Percentiles rank a stretch among this genome's conserved stretches.
These are phyloP conservation scores for Epizoanthus illoricatus DNA, from an alignment of 92 coral and sea anemone genomes.

Conservation along the genomic window DNA sequence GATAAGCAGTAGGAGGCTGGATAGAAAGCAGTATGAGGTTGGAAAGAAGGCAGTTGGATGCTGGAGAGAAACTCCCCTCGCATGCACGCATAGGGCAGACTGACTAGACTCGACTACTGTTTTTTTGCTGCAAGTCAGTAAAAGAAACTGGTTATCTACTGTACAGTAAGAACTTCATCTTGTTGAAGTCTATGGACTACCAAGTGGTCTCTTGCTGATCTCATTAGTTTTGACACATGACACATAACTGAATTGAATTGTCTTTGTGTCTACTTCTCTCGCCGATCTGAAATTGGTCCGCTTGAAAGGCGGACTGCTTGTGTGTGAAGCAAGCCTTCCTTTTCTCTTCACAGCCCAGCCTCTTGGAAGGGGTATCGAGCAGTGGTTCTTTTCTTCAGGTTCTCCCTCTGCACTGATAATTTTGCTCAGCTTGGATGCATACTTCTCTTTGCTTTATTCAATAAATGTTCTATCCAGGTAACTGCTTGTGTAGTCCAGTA, in stretches of 20 bases:
- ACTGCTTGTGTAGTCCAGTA: conserved; percentile 40
- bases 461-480: conserved; percentile 19
- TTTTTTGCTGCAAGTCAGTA: conserved; percentile 50
- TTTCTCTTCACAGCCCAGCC: conserved; percentile 42
- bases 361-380: conserved; percentile 1
- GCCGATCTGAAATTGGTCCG: conserved; percentile 48
- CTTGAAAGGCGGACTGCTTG: conserved; percentile 37
- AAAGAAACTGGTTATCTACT: conserved; percentile 46
- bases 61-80: conserved; percentile 15
- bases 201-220: conserved; percentile 34
- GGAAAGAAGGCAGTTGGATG: too few relatives aligned
- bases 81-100: neutral
- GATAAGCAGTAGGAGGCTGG: too few relatives aligned
- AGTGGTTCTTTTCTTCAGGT: neutral
- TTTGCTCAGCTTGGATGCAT: conserved; percentile 32
- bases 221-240: conserved; percentile 44
- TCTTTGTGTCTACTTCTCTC: conserved; percentile 35
- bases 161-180: conserved; percentile 39
- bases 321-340: conserved; percentile 40
- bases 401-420: neutral
- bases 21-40: too few relatives aligned
- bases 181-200: conserved; percentile 43
- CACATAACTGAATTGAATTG: conserved; percentile 28
- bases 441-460: conserved; percentile 31
- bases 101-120: conserved; percentile 12